Base-by-base conservation (phyloP, 2,113 vertebrate genomes). In the Melozone crissalis region DNA sequence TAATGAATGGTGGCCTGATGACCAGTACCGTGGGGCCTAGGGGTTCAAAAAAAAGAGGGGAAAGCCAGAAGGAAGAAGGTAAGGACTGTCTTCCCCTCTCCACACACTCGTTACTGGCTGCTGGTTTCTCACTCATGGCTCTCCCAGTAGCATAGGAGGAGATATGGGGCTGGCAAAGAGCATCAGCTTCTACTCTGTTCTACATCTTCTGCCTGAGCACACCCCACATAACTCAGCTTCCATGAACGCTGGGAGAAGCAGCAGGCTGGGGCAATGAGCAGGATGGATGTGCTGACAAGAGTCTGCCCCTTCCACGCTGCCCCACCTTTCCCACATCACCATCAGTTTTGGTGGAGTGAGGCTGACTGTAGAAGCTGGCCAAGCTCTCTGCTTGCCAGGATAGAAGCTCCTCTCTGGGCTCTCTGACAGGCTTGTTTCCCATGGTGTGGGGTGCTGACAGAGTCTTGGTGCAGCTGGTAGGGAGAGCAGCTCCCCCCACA, bases 151-250 rank as follows among this genome's bases (percentile, higher is more conserved):
- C 37, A 24, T 0, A 59, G 61, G 31, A 81, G 22, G 41, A 89
- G 66, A 22, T 20, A 11, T 1, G 17, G 21, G 31, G 5, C 74
- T 91, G 72, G 69, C 52, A 87, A 83, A 71, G 22, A 82, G 15
- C n/a, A 44, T 61, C 15, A 57, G 5, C 37, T 44, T 85, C 28
- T 47, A 0, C 31, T 58, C 33, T 71, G 30, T 75, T 63, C 41
- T 68, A 7, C 3, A 2, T 35, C 35, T 63, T 54, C 67, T 93
- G 58, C 16, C 6, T 89, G 46, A 15, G 33, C 19, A 41, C 4
- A 13, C 13, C 2, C 2, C 51, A n/a, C 0, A 0, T 52, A 54
- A 31, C 27, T 51, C 5, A 1, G 33, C 69, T 90, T 75, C 83
- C 58, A 22, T 4, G 6, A 82, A 13, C 8, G 5, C 28, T 33